Evolutionary conservation across 2,888 invertebrate genomes (phyloP).

Genomic region (Pachymerium ferrugineum): DNA sequence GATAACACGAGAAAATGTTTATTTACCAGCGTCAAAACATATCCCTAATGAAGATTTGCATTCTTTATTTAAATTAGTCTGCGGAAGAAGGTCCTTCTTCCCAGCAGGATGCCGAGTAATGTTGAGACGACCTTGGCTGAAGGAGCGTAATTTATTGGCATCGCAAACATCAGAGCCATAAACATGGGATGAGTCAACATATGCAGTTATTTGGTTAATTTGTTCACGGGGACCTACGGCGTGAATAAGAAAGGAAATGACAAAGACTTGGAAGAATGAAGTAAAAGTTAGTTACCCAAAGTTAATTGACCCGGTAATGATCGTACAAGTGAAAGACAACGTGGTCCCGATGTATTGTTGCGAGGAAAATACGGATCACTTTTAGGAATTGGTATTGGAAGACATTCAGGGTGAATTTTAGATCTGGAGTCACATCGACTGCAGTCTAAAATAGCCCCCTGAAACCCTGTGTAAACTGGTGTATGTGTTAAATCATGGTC

Average conservation of each 20-base stretch:
- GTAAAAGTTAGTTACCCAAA: too few relatives aligned
- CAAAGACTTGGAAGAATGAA: background rate
- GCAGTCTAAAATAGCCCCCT: constrained; percentile 84
- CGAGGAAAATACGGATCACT: constrained; percentile 84
- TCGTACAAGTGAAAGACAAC: constrained; percentile 92
- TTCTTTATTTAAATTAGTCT: constrained; percentile 66
- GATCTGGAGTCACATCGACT: constrained; percentile 78
- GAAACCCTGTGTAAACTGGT: constrained; percentile 69
- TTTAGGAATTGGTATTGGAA: constrained; percentile 81
- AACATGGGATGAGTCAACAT: constrained; percentile 76
- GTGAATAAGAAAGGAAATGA: background rate
- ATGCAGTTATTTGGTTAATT: constrained; percentile 89
- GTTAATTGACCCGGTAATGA: constrained; percentile 86
- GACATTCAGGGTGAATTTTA: constrained; percentile 87
- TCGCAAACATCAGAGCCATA: constrained; percentile 87
- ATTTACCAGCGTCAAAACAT: constrained; percentile 79
- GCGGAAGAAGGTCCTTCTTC: constrained; percentile 71
- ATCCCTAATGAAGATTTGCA: constrained; percentile 78
- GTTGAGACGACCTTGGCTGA: constrained; percentile 72
- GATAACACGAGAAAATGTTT: too few relatives aligned
- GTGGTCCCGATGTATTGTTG: constrained; percentile 70
- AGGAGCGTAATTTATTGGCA: constrained; percentile 65
- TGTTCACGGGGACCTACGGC: constrained; percentile 79
- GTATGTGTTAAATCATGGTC: constrained; percentile 94
- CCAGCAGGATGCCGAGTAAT: constrained; percentile 66